Base-by-base conservation (phyloP, 2,888 invertebrate species). In the Eueremaeus valkanovi region DNA sequence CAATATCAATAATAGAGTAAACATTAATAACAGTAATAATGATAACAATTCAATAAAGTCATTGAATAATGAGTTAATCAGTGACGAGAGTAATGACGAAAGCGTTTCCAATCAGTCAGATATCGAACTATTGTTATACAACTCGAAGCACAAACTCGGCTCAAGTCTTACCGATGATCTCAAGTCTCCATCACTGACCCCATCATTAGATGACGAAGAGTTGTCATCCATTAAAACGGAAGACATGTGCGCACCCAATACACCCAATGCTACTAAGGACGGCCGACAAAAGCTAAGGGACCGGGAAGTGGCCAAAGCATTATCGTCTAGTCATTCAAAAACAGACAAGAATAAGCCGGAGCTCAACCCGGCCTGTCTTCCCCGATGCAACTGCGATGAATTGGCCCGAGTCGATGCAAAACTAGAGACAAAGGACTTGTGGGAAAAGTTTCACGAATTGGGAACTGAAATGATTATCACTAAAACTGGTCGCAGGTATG, bases 401-500 rank as follows among this genome's bases (percentile, higher is more conserved):
- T 77, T 81, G 72, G 74, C 77, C 68, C 27, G 76, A 21, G 81
- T 85, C 3, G 82, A 85, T 36, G 86, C 85, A 77, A 83, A 83
- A 49, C 81, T 86, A 78, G 86, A 86, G 80, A 85, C 85, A 9
- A 84, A 85, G 76, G 81, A 81, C 27, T 75, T 81, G 16, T 81
- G 81, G 81, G 81, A 81, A 61, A 80, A 80, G 73, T 81, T 81
- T 73, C 80, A 81, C 73, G 78, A 79, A 81, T 87, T 96, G 79
- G 94, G 94, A 79, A 96, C 95, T 1, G 95, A 95, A 86, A 96
- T 97, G 96, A 97, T 96, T 83, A 97, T 96, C 85, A 97, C 96
- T 27, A 96, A 96, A 86, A 93, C 94, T 82, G 96, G 96, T 84
- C 45, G 45, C 9, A 51, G 51, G 51, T 51, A 21, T 51, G 51